A percentile compares a stretch with the other conserved stretches of the same genome.
phyloP scores from a whole-genome alignment of 2,797 vertebrate species.

The Leptoclinus maculatus region DNA sequence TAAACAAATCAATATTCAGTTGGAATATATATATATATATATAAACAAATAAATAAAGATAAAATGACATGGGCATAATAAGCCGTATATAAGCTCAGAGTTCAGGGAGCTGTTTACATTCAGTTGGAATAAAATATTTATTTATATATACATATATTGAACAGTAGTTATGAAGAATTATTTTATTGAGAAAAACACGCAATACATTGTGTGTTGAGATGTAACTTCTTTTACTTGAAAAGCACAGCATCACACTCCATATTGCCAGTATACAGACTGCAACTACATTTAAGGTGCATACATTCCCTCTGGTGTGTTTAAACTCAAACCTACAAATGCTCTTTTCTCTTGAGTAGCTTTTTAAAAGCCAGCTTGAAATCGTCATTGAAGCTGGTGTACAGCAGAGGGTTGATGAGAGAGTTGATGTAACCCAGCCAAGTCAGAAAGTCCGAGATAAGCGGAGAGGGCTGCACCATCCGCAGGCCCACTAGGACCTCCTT shows the following conservation, averaged over 20 bases:
- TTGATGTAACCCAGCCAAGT: constrained; percentile 94
- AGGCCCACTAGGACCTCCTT: constrained; percentile 91
- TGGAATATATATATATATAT: not conserved
- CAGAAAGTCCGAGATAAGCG: constrained; percentile 86
- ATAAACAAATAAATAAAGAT: not conserved
- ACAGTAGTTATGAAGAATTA: not conserved
- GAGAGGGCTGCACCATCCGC: constrained; percentile 81
- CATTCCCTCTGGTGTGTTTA: not conserved
- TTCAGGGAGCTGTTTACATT: too few relatives aligned
- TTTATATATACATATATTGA: not conserved
- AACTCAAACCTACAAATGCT: constrained; percentile 77
- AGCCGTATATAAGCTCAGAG: too few relatives aligned
- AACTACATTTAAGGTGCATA: not conserved
- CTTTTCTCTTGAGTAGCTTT: constrained; percentile 87
- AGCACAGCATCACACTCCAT: not conserved
- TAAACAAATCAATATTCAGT: too few relatives aligned
- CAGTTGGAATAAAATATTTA: too few relatives aligned
- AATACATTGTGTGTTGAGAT: not conserved
- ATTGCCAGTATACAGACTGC: not conserved
- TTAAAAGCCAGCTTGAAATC: constrained; percentile 93
- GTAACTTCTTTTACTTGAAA: not conserved
- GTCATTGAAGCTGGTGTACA: constrained; percentile 94
- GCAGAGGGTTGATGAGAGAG: constrained; percentile 92
- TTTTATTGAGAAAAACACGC: not conserved
- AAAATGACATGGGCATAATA: too few relatives aligned